These are phyloP conservation scores for Petrolisthes cinctipes DNA, from an alignment of 2,888 invertebrate species.

Conservation along the genomic window DNA sequence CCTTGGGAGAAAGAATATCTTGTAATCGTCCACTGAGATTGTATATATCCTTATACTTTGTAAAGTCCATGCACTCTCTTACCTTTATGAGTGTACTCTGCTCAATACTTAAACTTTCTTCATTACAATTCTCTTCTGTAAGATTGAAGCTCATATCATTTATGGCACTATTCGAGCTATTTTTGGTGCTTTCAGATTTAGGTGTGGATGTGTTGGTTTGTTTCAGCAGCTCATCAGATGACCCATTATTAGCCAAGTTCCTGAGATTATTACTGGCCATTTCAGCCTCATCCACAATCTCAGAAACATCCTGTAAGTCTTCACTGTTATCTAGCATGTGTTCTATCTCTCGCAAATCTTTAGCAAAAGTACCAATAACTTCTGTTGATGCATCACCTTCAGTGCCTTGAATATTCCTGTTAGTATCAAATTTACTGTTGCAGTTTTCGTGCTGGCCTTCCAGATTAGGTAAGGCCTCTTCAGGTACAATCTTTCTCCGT, in stretches of 20 bases:
- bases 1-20: conserved; percentile 68
- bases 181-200: conserved; percentile 40
- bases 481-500: conserved; percentile 66
- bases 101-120: conserved; percentile 65
- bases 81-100: conserved; percentile 66
- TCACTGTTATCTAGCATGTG: conserved; percentile 51
- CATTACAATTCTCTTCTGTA: conserved; percentile 31
- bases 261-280: conserved; percentile 7
- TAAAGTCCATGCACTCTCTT: conserved; percentile 66
- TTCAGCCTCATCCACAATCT: conserved; percentile 28
- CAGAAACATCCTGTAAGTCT: conserved; percentile 46
- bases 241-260: not conserved
- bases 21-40: conserved; percentile 68
- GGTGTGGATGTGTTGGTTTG: conserved; percentile 57
- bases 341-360: conserved; percentile 55
- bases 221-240: not conserved
- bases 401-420: not conserved
- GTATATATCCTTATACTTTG: conserved; percentile 68
- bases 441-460: not conserved
- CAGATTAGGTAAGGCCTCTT: conserved; percentile 13
- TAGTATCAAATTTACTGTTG: not conserved
- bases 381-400: conserved; percentile 8
- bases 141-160: conserved; percentile 17
- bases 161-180: conserved; percentile 2
- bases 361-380: conserved; percentile 39